Evolutionary conservation across 2,797 vertebrate genomes (phyloP).

Genomic region (Carapus acus): DNA sequence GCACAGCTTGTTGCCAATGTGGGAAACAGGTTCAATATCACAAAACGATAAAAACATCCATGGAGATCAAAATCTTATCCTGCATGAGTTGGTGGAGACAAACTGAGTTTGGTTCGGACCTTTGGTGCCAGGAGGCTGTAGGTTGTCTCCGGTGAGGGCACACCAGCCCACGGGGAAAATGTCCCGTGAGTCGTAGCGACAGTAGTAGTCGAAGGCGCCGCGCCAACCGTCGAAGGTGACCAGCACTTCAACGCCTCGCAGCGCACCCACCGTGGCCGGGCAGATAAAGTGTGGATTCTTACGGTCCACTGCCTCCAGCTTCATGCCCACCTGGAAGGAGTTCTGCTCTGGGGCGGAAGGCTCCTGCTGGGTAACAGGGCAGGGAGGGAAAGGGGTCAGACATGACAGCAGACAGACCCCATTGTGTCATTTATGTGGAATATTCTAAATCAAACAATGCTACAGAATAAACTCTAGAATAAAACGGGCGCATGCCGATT

Average conservation of each 20-base stretch:
- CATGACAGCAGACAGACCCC: not conserved
- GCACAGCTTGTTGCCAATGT: too few species aligned
- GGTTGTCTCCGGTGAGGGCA: conserved; percentile 92
- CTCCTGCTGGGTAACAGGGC: conserved; percentile 77
- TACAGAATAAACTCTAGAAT: too few species aligned
- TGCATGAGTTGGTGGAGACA: too few species aligned
- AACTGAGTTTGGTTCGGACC: conserved; percentile 76
- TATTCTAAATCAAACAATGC: too few species aligned
- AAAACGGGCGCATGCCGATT: too few species aligned
- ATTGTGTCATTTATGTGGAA: not conserved
- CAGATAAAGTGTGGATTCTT: conserved; percentile 99
- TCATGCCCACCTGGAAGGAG: conserved; percentile 96
- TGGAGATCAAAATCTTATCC: too few species aligned
- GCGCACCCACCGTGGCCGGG: conserved; percentile 93
- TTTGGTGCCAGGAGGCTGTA: conserved; percentile 97
- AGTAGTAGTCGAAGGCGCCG: conserved; percentile 99
- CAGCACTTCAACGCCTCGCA: conserved; percentile 93
- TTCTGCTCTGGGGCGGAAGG: conserved; percentile 93
- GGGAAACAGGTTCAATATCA: too few species aligned
- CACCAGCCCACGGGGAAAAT: conserved; percentile 99
- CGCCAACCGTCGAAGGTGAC: conserved; percentile 99
- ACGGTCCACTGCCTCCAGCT: conserved; percentile 98
- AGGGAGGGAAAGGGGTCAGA: conserved; percentile 22
- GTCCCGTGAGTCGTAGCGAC: conserved; percentile 96
- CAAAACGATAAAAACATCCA: too few species aligned